Evolutionary conservation across 1,140 invertebrate species (phyloP), one percentile per base, ranked within the genome.

Genomic region (Aphaenogaster ashmeadi): DNA sequence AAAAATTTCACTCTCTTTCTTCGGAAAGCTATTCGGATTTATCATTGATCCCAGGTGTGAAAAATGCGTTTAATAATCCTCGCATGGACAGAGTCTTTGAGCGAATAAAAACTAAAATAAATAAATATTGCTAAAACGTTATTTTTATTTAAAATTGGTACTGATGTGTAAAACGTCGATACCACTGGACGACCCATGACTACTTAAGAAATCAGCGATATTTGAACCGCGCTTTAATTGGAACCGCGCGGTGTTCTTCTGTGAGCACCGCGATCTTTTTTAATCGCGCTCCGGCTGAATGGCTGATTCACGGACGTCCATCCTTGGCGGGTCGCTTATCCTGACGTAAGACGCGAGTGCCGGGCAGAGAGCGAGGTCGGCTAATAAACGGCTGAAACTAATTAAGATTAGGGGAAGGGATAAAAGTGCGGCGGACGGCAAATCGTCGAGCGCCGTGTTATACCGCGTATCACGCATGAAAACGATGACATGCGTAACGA

Each of bases 301-400:
- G 52, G 56, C 56, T 64, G 89, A 90, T 89, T 90, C 89, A 90
- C 64, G 50, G 18, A 44, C 13, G 50, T n/a, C 38, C 62, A 77
- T 77, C 78, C 21, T 84, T 74, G 80, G 41, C 54, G 38, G 27
- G 27, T 13, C 21, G 38, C 3, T 41, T 47, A 62, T 41, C 44
- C 41, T 74, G 75, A 89, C 88, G 75, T 71, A 87, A 87, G 52
- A 47, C 50, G 44, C 44, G 36, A 75, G 52, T 36, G 36, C n/a
- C 38, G 7, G 13, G 52, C 21, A 21, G 2, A 44, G 66, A 72
- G 84, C 84, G 88, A 89, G 89, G 83, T 77, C 89, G 69, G 74
- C 52, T 89, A 89, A 89, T 90, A 87, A 86, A 21, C 88, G 71
- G 86, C 89, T 89, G 89, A 90, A 90, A 89, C 89, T 87, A 90